Conservation (phyloP, 30 jellyfish, hydroid and myxozoan genomes). For the Aurelia aurita complex sp. Pacific region DNA sequence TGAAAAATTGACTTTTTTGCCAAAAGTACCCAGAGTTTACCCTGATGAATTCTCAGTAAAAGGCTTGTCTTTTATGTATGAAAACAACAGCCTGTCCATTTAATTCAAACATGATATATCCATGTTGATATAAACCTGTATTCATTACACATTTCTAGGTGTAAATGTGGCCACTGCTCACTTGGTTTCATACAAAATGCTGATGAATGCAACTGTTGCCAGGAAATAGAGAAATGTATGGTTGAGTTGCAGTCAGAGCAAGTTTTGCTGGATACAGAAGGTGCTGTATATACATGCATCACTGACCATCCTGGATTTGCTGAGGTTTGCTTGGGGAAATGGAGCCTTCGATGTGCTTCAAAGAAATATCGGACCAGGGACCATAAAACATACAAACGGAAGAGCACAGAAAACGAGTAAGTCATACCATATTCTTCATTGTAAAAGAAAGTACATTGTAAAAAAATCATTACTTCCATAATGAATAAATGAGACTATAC, state of each 20-base stretch:
- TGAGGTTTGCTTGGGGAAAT: slow-evolving; percentile 1
- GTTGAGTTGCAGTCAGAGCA: slow-evolving; percentile 9
- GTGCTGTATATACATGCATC: neutral
- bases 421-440: no score
- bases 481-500: no score
- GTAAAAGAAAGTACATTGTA: no score
- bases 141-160: neutral
- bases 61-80: no score
- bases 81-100: no score
- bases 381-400: no score
- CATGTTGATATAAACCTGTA: neutral
- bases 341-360: slow-evolving; percentile 1
- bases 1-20: no score
- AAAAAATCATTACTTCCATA: no score
- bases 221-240: neutral
- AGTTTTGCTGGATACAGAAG: neutral
- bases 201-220: no score
- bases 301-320: slow-evolving; percentile 27
- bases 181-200: neutral
- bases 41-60: no score
- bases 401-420: no score
- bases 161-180: slow-evolving; percentile 23
- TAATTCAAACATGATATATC: neutral
- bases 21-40: no score
- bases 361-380: slow-evolving; percentile 4